A percentile compares a stretch with the other conserved stretches of the same genome.
Evolutionary conservation across 2,113 vertebrate genomes (phyloP).

Genomic region (Crypturellus undulatus): DNA sequence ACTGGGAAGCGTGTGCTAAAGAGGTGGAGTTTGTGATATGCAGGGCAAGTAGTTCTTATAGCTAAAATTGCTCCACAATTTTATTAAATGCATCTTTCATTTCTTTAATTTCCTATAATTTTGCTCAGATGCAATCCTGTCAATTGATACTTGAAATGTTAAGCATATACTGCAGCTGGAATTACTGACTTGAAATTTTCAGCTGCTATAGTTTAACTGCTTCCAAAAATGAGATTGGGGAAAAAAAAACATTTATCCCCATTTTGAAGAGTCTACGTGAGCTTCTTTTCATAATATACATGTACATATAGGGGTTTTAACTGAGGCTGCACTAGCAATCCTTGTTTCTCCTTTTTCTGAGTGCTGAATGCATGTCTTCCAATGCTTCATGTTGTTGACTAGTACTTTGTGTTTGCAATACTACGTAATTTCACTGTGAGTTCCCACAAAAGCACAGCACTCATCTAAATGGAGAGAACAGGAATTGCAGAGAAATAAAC

Average conservation of each 20-base stretch:
- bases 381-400: not conserved
- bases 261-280: not conserved
- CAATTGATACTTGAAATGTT: not conserved
- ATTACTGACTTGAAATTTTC: not conserved
- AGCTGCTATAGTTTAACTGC: not conserved
- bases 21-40: not conserved
- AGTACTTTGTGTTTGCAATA: not conserved
- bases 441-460: not conserved
- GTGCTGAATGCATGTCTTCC: constrained; percentile 8
- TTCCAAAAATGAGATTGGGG: not conserved
- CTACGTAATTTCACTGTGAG: constrained; percentile 17
- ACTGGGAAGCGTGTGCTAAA: not conserved
- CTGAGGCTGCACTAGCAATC: not conserved
- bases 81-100: not conserved
- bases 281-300: not conserved
- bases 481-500: not conserved
- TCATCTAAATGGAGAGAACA: not conserved
- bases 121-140: not conserved
- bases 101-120: constrained; percentile 15
- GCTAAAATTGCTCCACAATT: not conserved
- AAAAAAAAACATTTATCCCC: not conserved
- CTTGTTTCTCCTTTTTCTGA: not conserved
- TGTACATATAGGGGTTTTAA: not conserved
- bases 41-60: not conserved
- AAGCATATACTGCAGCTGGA: not conserved